phyloP scores from a whole-genome alignment of 2,797 vertebrate species.

The Falco rusticolus region DNA sequence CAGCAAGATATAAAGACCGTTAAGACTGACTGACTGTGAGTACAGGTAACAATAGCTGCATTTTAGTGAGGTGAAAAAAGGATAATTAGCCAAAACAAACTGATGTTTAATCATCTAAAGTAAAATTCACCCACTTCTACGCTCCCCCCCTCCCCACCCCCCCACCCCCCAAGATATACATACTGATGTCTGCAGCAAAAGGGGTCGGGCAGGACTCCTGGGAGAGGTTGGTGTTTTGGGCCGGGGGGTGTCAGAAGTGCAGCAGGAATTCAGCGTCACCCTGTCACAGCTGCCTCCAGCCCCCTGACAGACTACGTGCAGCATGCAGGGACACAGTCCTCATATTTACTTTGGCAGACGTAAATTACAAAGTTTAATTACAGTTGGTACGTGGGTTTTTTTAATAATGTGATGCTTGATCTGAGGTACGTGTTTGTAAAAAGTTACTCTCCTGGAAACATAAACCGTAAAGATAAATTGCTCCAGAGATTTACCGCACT shows the following conservation, averaged over 20 bases:
- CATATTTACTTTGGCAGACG: not conserved
- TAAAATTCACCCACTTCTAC: too few species aligned
- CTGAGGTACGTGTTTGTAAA: not conserved
- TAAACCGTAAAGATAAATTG: too few species aligned
- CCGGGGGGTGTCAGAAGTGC: too few species aligned
- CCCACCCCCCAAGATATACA: too few species aligned
- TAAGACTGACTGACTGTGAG: not conserved
- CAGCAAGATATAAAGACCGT: not conserved
- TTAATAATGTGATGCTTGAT: not conserved
- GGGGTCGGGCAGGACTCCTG: not conserved
- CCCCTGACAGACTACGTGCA: too few species aligned
- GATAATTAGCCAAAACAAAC: not conserved
- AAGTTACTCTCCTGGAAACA: too few species aligned
- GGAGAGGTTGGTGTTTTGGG: too few species aligned
- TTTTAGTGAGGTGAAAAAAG: not conserved
- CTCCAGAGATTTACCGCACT: too few species aligned
- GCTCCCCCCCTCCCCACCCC: too few species aligned
- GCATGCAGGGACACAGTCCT: rapidly evolving
- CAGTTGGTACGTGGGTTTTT: not conserved
- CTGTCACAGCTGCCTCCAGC: too few species aligned
- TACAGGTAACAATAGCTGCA: not conserved
- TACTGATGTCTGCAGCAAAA: not conserved
- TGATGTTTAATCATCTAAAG: not conserved
- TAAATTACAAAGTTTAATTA: not conserved
- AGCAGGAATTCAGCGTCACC: too few species aligned